Conservation (phyloP, 1,140 invertebrate species). For the Scaptomyza hsui region DNA sequence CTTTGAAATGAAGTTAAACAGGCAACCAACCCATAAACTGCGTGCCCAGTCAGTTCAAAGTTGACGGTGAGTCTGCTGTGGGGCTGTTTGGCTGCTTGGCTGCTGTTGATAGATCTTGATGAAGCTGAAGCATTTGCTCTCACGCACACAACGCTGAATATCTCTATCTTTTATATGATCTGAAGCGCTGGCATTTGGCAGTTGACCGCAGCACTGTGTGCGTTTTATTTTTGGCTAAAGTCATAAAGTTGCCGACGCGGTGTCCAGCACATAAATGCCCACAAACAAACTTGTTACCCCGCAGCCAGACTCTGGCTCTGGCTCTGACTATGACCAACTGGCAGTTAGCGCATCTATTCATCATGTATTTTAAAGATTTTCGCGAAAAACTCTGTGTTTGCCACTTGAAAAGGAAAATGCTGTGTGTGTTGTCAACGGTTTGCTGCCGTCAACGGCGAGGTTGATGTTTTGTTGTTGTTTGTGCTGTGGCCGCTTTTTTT, state of each 20-base stretch:
- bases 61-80: conserved; percentile 43
- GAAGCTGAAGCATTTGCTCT: conserved; percentile 37
- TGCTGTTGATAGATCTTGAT: conserved; percentile 39
- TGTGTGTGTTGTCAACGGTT: conserved; percentile 49
- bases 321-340: conserved; percentile 39
- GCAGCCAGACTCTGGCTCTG: conserved; percentile 5
- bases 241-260: conserved; percentile 61
- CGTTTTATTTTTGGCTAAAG: conserved; percentile 80
- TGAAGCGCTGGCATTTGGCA: conserved; percentile 36
- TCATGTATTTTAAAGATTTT: conserved; percentile 77
- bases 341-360: conserved; percentile 76
- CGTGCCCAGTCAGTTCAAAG: conserved; percentile 61
- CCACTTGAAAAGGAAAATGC: conserved; percentile 70
- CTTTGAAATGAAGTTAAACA: conserved; percentile 34
- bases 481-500: not conserved
- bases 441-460: conserved; percentile 11
- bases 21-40: not conserved
- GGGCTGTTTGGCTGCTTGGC: conserved; percentile 1
- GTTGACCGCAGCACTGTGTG: conserved; percentile 71
- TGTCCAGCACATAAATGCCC: conserved; percentile 60
- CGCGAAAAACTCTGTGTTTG: conserved; percentile 58
- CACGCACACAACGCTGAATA: conserved; percentile 61
- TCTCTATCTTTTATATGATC: conserved; percentile 62
- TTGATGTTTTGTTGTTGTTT: conserved; percentile 19
- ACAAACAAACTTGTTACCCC: conserved; percentile 74